These are phyloP conservation scores for Engystomops pustulosus DNA, from an alignment of 2,113 vertebrate species.

Conservation along the genomic window DNA sequence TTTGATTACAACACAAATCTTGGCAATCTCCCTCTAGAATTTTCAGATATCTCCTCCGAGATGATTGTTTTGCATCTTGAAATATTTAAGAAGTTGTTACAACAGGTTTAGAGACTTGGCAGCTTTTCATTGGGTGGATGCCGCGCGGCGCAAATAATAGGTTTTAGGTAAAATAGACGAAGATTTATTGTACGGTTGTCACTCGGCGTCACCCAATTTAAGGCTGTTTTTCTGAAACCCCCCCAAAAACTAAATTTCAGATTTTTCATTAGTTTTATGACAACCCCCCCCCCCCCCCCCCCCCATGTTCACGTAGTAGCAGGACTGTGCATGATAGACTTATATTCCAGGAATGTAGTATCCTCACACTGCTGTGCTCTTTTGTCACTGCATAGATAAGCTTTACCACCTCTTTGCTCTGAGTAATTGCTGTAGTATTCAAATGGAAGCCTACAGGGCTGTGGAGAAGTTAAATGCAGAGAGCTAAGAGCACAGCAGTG, in stretches of 20 bases:
- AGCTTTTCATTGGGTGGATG: slow-evolving; percentile 24
- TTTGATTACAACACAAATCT: slow-evolving; percentile 31
- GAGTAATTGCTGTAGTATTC: no score
- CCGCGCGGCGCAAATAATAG: slow-evolving; percentile 21
- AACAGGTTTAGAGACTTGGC: slow-evolving; percentile 48
- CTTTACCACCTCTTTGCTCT: no score
- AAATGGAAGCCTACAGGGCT: no score
- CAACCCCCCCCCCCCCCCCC: no score
- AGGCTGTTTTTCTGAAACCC: background rate
- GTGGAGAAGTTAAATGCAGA: no score
- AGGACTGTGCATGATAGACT: no score
- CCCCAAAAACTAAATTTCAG: background rate
- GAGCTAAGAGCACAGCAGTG: no score
- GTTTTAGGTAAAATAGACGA: slow-evolving; percentile 11
- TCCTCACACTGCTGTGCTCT: no score
- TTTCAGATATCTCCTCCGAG: slow-evolving; percentile 16
- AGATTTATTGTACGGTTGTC: slow-evolving; percentile 7
- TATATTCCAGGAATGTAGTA: no score
- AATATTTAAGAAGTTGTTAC: slow-evolving; percentile 42
- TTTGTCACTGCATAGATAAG: no score
- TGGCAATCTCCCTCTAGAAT: background rate
- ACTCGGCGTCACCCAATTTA: background rate
- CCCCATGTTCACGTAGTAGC: no score
- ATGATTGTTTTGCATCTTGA: slow-evolving; percentile 47
- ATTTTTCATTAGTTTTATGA: background rate